Evolutionary conservation across 23 tunicate genomes (phyloP), one percentile per base, ranked within the genome.

Genomic region (Styela plicata): DNA sequence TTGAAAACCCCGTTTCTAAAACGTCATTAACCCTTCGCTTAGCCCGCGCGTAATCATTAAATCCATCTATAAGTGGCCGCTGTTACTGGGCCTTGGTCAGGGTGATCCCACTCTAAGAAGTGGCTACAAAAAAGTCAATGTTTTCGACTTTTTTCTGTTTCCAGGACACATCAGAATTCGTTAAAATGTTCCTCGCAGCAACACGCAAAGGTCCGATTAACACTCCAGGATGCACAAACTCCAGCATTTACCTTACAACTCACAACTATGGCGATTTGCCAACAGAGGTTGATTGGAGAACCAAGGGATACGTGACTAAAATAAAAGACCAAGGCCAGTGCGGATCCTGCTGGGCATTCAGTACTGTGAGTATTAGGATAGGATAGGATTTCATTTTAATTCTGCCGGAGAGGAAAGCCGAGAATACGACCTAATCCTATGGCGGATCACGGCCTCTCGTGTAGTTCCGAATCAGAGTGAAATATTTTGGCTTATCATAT

Each of bases 321-420:
- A 90, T 96, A 16, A 96, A 96, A 82, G 87, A 96, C 69, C 99
- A 96, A 64, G 97, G 90, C 28, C 94, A 87, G 65, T 96, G 99
- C 73, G 99, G 99, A 36, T 96, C 99, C 1, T 96, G 99, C 85
- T 96, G 99, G 99, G 75, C 99, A 2, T 96, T 96, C 83, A 87
- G 94, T 82, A 74, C 99, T 18, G 81, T 76, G 36, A 76, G 81
- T 76, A 21, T 18, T 2, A 13, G 57, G 57, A n/a, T n/a, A n/a
- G n/a, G n/a, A n/a, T n/a, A n/a, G n/a, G n/a, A n/a, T n/a, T n/a
- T n/a, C n/a, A n/a, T n/a, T n/a, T n/a, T n/a, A n/a, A n/a, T n/a
- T n/a, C n/a, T n/a, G n/a, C n/a, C n/a, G n/a, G n/a, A n/a, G n/a
- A n/a, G n/a, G n/a, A n/a, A n/a, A n/a, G n/a, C n/a, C n/a, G n/a